Evolutionary conservation across 2,113 vertebrate genomes (phyloP), one percentile per base, ranked within the genome.

Genomic region (Herpailurus yagouaroundi): DNA sequence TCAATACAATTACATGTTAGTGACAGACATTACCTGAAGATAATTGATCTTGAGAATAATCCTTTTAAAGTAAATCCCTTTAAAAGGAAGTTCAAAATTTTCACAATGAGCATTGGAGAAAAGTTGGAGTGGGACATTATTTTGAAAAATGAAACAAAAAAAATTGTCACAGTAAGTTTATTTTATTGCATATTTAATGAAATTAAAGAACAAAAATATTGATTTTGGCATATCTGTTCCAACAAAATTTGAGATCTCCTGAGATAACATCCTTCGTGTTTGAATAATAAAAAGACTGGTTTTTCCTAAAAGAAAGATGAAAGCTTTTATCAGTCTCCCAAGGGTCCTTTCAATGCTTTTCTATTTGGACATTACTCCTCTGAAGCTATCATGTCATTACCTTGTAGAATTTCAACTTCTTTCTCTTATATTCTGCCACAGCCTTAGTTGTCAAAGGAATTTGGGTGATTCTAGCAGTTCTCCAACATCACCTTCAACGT

Each of bases 91-190:
- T 94, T 94, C 10, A 29, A 41, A 85, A 45, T 91, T 94, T 94
- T 92, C 36, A 94, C 60, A 79, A 68, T 2, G 0, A 50, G 48
- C 83, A 74, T 5, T 92, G 38, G 91, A 91, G 23, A 73, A 96
- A 93, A 81, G 5, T 64, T 92, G 25, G 14, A 95, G 11, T 77
- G 15, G 41, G 81, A 95, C 10, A 76, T 96, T 68, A 93, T 60
- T 48, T 92, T 92, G 33, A 74, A 76, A 92, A 94, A 12, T n/a
- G 23, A 95, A 96, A 83, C n/a, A 55, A 91, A 92, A 95, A 91
- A 83, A 93, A 29, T 74, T 89, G 97, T 82, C 66, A 95, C 82
- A 27, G 5, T 31, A 73, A 88, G 31, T 68, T 89, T 77, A 25
- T 92, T 89, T 95, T 68, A 41, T n/a, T 93, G 41, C 4, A 16